phyloP scores from a whole-genome alignment of 2,888 invertebrate genomes.

The Petrophora chlorosata region DNA sequence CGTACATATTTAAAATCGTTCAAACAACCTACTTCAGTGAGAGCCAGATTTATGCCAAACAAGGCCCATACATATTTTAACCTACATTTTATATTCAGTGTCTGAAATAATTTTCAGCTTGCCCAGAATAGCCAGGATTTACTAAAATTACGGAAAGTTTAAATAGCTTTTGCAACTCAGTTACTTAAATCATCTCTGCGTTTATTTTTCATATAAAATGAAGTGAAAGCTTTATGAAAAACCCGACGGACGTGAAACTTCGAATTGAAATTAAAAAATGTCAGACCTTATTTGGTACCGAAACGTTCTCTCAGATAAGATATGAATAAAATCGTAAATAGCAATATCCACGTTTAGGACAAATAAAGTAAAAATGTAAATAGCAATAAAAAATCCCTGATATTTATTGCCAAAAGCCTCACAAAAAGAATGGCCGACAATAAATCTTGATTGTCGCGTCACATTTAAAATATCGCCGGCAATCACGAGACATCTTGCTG shows the following conservation, averaged over 20 bases:
- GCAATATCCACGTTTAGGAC: conserved; percentile 1
- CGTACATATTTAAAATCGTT: not conserved
- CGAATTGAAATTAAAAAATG: not conserved
- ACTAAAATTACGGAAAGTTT: conserved; percentile 54
- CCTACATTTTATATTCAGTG: conserved; percentile 34
- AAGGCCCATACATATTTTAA: conserved; percentile 20
- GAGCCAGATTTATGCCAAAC: too few relatives aligned
- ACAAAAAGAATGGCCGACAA: conserved; percentile 9
- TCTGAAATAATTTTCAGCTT: conserved; percentile 43
- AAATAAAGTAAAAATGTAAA: conserved; percentile 4
- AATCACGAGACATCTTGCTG: conserved; percentile 34
- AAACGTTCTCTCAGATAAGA: too few relatives aligned
- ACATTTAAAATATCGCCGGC: conserved; percentile 33
- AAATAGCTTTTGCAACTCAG: conserved; percentile 56
- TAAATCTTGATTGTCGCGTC: conserved; percentile 26
- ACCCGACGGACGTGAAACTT: not conserved
- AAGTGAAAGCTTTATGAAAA: conserved; percentile 34
- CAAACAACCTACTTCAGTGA: not conserved
- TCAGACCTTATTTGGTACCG: too few relatives aligned
- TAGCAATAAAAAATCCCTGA: conserved; percentile 16
- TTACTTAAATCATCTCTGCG: conserved; percentile 47
- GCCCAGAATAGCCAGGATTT: conserved; percentile 37
- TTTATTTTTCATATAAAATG: conserved; percentile 45
- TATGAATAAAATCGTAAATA: too few relatives aligned
- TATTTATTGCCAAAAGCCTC: conserved; percentile 13